Evolutionary conservation across 30 jellyfish, hydroid and myxozoan genomes (phyloP), one percentile per base, ranked within the genome.

Genomic region (Turritopsis rubra): DNA sequence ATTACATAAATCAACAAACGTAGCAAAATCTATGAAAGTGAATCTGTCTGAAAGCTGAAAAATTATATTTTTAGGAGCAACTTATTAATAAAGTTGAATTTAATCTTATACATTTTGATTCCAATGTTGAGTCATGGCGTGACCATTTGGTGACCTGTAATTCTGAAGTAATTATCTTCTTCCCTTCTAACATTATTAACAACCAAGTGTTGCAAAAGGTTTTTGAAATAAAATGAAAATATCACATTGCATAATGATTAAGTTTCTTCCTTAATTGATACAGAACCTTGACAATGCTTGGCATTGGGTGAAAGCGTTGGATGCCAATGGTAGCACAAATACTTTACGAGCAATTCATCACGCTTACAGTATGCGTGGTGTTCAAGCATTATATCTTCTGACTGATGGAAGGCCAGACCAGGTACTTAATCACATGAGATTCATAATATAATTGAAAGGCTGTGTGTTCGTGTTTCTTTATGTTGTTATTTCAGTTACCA

Each of bases 361-460:
- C 53, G 96, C 96, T 1, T 71, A 89, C 41, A 88, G 83, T 65
- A 92, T 89, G 60, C 30, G 88, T 8, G 96, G 87, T 65, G 93
- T 86, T 25, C 89, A 89, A 28, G 99, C 93, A 20, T 87, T 94
- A 26, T 94, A 94, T 80, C 86, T 94, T 25, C 83, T 94, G 79
- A 77, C 99, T 25, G 97, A 94, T 82, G 99, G 97, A 23, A 82
- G 96, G 26, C 99, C 99, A 7, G 97, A 94, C 82, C 97, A 93
- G 93, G 99, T 93, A 70, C 65, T 22, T 21, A 4, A 8, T 52
- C 21, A 3, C 13, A 74, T n/a, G 65, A 29, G 26, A 18, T 23
- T 65, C 29, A 18, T 65, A 5, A 82, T 20, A 41, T 19, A 52
- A n/a, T 1, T 66, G 54, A 21, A n/a, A 8, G 21, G 54, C 20